Percentiles rank a stretch among this genome's conserved stretches.
These are phyloP conservation scores for Sciurus niger DNA, from an alignment of 2,113 vertebrate species.

Conservation along the genomic window DNA sequence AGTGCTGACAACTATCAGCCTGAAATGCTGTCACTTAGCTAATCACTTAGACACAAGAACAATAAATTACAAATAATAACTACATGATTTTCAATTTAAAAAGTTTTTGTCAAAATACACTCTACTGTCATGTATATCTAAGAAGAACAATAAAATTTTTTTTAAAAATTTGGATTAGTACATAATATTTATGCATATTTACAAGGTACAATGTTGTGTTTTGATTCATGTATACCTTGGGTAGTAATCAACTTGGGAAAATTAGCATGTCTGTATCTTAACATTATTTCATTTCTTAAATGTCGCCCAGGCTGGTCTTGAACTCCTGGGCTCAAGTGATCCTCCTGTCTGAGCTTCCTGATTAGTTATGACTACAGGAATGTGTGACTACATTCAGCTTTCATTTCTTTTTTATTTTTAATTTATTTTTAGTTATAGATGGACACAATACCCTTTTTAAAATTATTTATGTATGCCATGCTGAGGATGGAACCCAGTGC, in stretches of 20 bases:
- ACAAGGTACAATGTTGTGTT: background rate
- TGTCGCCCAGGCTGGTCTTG: background rate
- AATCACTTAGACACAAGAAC: conserved; percentile 1
- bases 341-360: background rate
- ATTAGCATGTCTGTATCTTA: background rate
- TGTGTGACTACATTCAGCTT: background rate
- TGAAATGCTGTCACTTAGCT: conserved; percentile 14
- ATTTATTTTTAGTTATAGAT: too few species aligned
- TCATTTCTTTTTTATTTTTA: too few species aligned
- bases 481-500: too few species aligned
- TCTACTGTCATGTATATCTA: too few species aligned
- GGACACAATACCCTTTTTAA: too few species aligned
- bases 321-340: background rate
- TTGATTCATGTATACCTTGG: background rate
- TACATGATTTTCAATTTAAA: conserved; percentile 3
- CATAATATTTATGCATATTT: background rate
- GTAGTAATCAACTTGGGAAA: background rate
- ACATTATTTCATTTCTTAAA: background rate
- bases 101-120: background rate
- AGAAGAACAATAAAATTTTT: too few species aligned
- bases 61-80: conserved; percentile 24
- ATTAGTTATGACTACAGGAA: background rate
- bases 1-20: background rate
- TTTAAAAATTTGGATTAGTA: background rate
- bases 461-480: too few species aligned